Percentiles rank a stretch among this genome's conserved stretches.
These are phyloP conservation scores for Halcyon chelicuti DNA, from an alignment of 2,797 vertebrate genomes.

Conservation along the genomic window DNA sequence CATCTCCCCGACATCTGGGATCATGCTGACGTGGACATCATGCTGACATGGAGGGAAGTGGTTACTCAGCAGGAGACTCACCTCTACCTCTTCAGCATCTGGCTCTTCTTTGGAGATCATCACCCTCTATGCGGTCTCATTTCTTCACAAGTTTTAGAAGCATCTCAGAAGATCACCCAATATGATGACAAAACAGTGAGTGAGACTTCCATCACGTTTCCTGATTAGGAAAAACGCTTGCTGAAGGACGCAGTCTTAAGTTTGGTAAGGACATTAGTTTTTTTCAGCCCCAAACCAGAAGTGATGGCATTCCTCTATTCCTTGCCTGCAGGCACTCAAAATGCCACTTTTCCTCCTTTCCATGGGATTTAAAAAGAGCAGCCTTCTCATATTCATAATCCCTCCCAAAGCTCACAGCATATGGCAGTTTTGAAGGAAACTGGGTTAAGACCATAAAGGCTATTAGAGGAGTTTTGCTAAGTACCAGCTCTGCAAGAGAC, in stretches of 20 bases:
- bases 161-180: background rate
- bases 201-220: background rate
- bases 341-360: background rate
- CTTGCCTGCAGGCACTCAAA: conserved; percentile 32
- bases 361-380: conserved; percentile 24
- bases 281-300: background rate
- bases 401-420: conserved; percentile 54
- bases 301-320: background rate
- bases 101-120: background rate
- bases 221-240: background rate
- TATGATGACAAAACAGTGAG: background rate
- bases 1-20: background rate
- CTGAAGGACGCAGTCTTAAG: background rate
- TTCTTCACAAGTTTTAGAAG: background rate
- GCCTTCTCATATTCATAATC: conserved; percentile 36
- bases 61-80: background rate
- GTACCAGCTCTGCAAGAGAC: background rate
- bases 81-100: background rate
- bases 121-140: background rate
- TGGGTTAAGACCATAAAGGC: conserved; percentile 48
- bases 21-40: background rate
- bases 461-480: conserved; percentile 34
- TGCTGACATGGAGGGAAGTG: background rate
- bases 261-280: background rate
- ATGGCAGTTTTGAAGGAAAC: conserved; percentile 46